Evolutionary conservation across 2,113 vertebrate genomes (phyloP).

Genomic region (Megaceryle torquata): DNA sequence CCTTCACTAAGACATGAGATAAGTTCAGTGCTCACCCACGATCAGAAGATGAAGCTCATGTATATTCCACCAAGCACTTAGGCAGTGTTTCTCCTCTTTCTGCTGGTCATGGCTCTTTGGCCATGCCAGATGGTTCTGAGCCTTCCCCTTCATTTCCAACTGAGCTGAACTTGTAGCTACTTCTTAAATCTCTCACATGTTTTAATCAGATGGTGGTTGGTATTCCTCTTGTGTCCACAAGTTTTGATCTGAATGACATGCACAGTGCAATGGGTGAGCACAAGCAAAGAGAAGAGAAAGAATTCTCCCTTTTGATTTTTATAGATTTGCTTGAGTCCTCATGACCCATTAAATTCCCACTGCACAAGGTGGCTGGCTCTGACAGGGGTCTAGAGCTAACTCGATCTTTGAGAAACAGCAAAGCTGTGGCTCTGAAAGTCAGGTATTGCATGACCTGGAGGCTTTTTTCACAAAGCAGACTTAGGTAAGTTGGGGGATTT

Average conservation of each 20-base stretch:
- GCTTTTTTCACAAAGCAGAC: background rate
- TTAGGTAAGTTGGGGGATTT: background rate
- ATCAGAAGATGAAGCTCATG: background rate
- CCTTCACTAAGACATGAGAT: background rate
- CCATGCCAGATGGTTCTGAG: fast-evolving
- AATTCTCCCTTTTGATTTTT: background rate
- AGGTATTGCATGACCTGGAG: background rate
- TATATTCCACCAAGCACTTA: fast-evolving
- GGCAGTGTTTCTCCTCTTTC: background rate
- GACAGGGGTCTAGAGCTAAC: background rate
- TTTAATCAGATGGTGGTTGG: background rate
- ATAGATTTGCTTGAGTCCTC: background rate
- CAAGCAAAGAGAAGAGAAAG: background rate
- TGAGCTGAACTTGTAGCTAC: background rate
- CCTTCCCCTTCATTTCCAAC: fast-evolving
- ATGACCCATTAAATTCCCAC: background rate
- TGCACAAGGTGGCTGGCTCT: background rate
- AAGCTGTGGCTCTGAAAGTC: background rate
- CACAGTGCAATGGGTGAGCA: background rate
- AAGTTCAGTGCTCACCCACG: background rate
- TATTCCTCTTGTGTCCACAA: background rate
- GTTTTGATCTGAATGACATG: background rate
- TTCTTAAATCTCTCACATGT: background rate
- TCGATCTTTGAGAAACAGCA: background rate
- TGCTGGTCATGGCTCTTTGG: background rate